phyloP scores from a whole-genome alignment of 2,113 vertebrate genomes.

The Cnemophilus loriae region DNA sequence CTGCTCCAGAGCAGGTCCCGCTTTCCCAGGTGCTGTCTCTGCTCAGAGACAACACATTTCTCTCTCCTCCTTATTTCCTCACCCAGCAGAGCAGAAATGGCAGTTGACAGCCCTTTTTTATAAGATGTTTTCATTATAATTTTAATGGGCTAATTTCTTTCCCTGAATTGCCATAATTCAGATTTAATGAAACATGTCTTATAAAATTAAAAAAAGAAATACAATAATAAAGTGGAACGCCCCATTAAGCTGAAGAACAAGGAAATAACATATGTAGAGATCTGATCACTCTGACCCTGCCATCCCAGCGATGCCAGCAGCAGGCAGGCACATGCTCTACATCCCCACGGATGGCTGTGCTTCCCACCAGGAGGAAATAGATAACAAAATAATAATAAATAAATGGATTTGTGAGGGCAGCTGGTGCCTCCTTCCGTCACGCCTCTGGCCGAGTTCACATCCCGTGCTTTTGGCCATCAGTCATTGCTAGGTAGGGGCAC shows the following conservation, averaged over 20 bases:
- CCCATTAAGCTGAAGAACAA: conserved; percentile 56
- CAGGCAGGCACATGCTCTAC: neutral
- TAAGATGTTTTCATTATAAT: conserved; percentile 59
- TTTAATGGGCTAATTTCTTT: conserved; percentile 68
- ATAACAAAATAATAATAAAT: neutral
- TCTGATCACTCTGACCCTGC: neutral
- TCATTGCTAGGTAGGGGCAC: neutral
- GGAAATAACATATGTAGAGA: conserved; percentile 43
- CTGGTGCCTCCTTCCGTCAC: neutral
- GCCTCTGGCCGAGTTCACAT: neutral
- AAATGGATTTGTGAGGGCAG: neutral
- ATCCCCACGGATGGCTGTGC: neutral
- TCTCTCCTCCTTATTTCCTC: neutral
- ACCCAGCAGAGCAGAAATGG: conserved; percentile 26
- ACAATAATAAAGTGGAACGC: conserved; percentile 43
- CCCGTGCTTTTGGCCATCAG: neutral
- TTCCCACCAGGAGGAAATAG: neutral
- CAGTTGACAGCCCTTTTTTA: conserved; percentile 9
- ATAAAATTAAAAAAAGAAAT: conserved; percentile 54
- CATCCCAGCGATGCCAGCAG: neutral
- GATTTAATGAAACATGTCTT: conserved; percentile 67
- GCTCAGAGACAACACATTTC: neutral
- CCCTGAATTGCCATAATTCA: conserved; percentile 61
- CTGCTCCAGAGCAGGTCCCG: neutral
- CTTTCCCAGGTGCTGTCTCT: neutral